Conservation (phyloP, 2,797 vertebrate genomes). For the Odontamblyopus lacepedii region DNA sequence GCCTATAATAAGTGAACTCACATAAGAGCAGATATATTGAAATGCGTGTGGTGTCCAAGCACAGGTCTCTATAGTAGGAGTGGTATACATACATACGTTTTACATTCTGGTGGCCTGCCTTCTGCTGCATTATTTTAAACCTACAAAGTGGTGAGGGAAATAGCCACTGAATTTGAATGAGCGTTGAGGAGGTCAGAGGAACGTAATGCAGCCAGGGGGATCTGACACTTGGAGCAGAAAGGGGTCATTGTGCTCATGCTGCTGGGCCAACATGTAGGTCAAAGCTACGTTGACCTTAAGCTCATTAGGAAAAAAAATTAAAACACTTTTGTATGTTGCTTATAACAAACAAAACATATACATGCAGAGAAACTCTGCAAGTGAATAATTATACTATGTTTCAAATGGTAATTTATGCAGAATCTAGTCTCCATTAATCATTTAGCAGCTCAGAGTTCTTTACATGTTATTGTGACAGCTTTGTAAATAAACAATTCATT, state of each 20-base stretch:
- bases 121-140: neutral
- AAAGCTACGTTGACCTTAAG: conserved; percentile 12
- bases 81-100: neutral
- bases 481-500: conserved; percentile 24
- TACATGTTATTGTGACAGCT: conserved; percentile 22
- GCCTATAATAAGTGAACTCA: conserved; percentile 11
- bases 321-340: neutral
- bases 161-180: conserved; percentile 4
- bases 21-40: neutral
- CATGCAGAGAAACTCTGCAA: conserved; percentile 9
- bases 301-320: conserved; percentile 24
- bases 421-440: conserved; percentile 29
- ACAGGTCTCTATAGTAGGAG: neutral
- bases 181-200: conserved; percentile 1
- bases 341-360: neutral
- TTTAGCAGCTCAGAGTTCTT: conserved; percentile 25
- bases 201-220: neutral
- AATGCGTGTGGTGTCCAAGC: neutral
- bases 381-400: conserved; percentile 16
- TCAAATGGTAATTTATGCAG: conserved; percentile 36
- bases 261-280: conserved; percentile 14
- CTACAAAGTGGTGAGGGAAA: neutral
- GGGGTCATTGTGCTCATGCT: conserved; percentile 21
- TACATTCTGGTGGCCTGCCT: neutral
- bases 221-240: conserved; percentile 30